Percentiles rank a stretch among this genome's conserved stretches.
These are phyloP conservation scores for Temnothorax unifasciatus DNA, from an alignment of 2,888 invertebrate genomes.

Conservation along the genomic window DNA sequence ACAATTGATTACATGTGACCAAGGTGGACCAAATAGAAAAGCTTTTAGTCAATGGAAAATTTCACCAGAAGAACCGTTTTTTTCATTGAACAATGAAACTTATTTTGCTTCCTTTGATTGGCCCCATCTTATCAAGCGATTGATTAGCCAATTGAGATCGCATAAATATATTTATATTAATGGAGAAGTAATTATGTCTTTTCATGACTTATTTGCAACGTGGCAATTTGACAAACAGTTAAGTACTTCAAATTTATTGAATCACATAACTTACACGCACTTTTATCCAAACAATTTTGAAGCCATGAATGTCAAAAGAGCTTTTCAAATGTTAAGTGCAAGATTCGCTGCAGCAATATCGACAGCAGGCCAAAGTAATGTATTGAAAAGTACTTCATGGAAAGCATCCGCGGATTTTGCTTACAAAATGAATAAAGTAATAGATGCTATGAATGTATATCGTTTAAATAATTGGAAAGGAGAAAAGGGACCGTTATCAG, in stretches of 20 bases:
- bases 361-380: neutral
- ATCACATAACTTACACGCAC: neutral
- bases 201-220: conserved; percentile 6
- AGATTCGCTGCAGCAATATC: conserved; percentile 16
- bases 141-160: too few species aligned
- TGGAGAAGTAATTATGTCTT: too few species aligned
- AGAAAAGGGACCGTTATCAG: conserved; percentile 2
- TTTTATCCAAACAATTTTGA: neutral
- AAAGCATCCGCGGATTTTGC: neutral
- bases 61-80: too few species aligned
- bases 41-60: too few species aligned
- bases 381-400: conserved; percentile 14
- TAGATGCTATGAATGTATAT: conserved; percentile 1
- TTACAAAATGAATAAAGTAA: conserved; percentile 16
- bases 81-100: too few species aligned
- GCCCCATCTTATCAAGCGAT: too few species aligned
- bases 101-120: too few species aligned
- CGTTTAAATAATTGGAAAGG: conserved; percentile 2
- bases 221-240: conserved; percentile 1
- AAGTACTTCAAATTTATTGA: conserved; percentile 1
- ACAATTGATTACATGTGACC: too few species aligned
- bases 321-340: conserved; percentile 20
- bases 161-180: too few species aligned
- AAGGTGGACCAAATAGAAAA: too few species aligned
- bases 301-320: neutral